A percentile compares a stretch with the other conserved stretches of the same genome.
These are phyloP conservation scores for Edolisoma coerulescens DNA, from an alignment of 2,113 vertebrate genomes.

Conservation along the genomic window DNA sequence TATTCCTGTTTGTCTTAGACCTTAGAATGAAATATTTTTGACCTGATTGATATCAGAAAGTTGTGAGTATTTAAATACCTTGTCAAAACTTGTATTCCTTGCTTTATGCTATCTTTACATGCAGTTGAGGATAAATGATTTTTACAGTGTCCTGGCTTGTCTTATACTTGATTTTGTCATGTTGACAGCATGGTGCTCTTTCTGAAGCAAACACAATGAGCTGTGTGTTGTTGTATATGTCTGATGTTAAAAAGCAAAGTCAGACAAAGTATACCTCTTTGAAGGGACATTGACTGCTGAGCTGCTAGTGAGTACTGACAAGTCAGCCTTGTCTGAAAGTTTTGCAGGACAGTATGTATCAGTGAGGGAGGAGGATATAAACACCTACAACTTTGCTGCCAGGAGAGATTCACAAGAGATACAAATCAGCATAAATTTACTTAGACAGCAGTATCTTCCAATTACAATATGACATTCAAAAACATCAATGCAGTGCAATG, in stretches of 20 bases:
- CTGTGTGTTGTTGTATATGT: constrained; percentile 50
- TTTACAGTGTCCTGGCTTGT: constrained; percentile 37
- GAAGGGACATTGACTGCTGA: background rate
- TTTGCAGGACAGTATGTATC: background rate
- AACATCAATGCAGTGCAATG: background rate
- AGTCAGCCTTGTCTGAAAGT: background rate
- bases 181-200: constrained; percentile 42
- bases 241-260: constrained; percentile 25
- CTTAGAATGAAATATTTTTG: background rate
- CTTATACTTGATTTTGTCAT: constrained; percentile 64
- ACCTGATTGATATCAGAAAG: background rate
- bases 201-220: constrained; percentile 56
- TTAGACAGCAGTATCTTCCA: background rate
- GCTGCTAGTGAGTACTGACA: background rate
- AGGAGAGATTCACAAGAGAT: background rate
- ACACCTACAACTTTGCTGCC: background rate
- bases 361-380: background rate
- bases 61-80: constrained; percentile 46
- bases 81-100: constrained; percentile 39
- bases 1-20: background rate
- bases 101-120: constrained; percentile 28
- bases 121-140: constrained; percentile 44
- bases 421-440: constrained; percentile 5
- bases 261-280: background rate
- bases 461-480: background rate